Conservation (phyloP, 2,797 vertebrate genomes). For the Pipistrellus pygmaeus region DNA sequence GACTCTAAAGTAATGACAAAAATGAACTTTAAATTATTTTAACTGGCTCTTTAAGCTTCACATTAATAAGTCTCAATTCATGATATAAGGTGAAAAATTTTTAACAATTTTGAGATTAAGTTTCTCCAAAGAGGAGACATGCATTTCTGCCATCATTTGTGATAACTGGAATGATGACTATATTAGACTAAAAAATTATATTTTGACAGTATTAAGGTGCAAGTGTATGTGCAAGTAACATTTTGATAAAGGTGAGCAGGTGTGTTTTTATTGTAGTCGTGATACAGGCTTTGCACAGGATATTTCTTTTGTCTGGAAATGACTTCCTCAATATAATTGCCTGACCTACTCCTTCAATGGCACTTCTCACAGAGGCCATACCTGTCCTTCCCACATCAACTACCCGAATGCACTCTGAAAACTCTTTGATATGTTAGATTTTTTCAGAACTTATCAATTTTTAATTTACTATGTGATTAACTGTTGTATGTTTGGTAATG, state of each 20-base stretch:
- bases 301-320: neutral
- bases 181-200: neutral
- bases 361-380: neutral
- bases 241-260: neutral
- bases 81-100: neutral
- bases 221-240: neutral
- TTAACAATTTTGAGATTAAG: conserved; percentile 15
- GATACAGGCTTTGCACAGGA: neutral
- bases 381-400: neutral
- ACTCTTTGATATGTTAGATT: neutral
- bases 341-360: neutral
- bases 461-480: neutral
- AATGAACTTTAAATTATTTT: neutral
- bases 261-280: neutral
- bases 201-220: neutral
- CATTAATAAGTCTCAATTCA: neutral
- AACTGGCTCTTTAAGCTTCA: neutral
- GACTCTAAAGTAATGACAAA: conserved; percentile 28
- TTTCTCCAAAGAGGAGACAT: neutral
- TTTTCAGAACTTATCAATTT: neutral
- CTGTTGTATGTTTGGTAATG: neutral
- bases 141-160: neutral
- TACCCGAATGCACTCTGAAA: neutral
- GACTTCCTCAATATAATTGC: neutral
- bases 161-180: neutral